These are phyloP conservation scores for Sebastes oblongus DNA, from an alignment of 2,797 vertebrate species.

Conservation along the genomic window DNA sequence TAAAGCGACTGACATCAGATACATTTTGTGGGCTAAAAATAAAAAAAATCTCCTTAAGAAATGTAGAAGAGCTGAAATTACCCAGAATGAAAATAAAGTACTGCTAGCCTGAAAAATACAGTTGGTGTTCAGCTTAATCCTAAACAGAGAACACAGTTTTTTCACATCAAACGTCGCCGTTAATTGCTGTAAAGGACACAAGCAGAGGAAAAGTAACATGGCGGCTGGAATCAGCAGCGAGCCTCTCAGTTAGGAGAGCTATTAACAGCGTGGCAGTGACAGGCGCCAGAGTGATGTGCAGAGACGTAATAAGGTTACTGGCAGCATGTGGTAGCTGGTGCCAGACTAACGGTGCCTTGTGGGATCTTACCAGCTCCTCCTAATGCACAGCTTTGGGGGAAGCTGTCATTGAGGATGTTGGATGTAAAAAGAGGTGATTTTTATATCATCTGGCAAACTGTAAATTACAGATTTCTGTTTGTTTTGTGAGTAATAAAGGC, in stretches of 20 bases:
- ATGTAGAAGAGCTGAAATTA: not conserved
- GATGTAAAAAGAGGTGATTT: constrained; percentile 9
- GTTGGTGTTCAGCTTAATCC: not conserved
- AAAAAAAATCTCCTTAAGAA: not conserved
- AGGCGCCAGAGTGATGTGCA: constrained; percentile 69
- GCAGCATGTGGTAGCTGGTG: constrained; percentile 68
- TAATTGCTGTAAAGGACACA: constrained; percentile 37
- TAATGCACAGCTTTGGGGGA: constrained; percentile 41
- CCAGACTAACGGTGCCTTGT: constrained; percentile 59
- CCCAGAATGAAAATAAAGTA: not conserved
- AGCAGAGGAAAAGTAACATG: constrained; percentile 44
- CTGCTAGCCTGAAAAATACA: not conserved
- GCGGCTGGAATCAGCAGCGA: constrained; percentile 50
- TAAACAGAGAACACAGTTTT: not conserved
- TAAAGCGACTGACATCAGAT: not conserved
- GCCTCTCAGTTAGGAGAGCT: constrained; percentile 56
- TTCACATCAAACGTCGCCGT: constrained; percentile 26
- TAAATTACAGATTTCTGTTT: constrained; percentile 1
- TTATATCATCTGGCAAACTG: constrained; percentile 32
- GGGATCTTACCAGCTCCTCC: constrained; percentile 55
- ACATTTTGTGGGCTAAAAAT: not conserved
- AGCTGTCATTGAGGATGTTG: constrained; percentile 59
- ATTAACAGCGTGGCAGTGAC: constrained; percentile 70
- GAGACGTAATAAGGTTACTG: constrained; percentile 77
- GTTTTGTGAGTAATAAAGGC: not conserved